Conservation (phyloP, 2,797 vertebrate genomes). For the Gastrophryne carolinensis region DNA sequence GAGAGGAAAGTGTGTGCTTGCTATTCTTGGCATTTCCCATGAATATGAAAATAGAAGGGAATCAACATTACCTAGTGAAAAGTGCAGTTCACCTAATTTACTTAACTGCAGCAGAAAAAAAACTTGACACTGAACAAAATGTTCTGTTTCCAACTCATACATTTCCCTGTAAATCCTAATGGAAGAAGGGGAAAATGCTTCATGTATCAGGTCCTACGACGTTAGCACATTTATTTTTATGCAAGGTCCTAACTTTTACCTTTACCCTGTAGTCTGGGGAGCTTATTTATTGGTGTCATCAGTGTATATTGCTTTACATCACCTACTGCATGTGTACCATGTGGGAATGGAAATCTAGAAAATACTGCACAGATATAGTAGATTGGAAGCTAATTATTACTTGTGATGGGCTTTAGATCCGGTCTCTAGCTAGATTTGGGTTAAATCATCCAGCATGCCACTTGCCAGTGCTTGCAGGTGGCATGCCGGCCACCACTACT, state of each 20-base stretch:
- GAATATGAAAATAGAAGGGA: constrained; percentile 24
- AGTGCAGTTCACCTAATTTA: constrained; percentile 3
- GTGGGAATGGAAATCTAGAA: not conserved
- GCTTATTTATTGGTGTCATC: not conserved
- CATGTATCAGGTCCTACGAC: not conserved
- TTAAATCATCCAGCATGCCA: no score
- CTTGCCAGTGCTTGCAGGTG: no score
- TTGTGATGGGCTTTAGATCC: no score
- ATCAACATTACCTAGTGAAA: constrained; percentile 22
- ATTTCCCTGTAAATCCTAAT: constrained; percentile 2
- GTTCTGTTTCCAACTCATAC: not conserved
- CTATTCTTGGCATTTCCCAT: constrained; percentile 11
- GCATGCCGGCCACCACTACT: no score
- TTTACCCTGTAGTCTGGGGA: not conserved
- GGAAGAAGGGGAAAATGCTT: not conserved
- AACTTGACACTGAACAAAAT: constrained; percentile 5
- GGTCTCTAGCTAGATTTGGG: no score
- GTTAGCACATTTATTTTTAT: not conserved
- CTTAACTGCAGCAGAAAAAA: constrained; percentile 15
- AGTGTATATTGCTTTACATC: not conserved
- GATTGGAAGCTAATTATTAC: not conserved
- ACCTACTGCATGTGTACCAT: not conserved
- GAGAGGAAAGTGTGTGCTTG: not conserved
- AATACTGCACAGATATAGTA: not conserved
- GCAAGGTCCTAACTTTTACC: not conserved